Conservation (phyloP, 2,797 vertebrate genomes). For the Setipinna tenuifilis region DNA sequence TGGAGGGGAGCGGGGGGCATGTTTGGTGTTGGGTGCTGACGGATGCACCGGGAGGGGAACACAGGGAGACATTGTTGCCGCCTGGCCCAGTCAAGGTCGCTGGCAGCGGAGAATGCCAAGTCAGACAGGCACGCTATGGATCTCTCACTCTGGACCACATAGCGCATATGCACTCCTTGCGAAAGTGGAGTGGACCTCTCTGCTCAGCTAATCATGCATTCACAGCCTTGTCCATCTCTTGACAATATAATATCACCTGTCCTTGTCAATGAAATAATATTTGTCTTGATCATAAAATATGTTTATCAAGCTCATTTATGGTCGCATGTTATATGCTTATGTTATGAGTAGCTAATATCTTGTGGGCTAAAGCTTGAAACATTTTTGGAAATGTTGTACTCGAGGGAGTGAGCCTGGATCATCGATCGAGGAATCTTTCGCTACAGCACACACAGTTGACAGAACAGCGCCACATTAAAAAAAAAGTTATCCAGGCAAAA, state of each 20-base stretch:
- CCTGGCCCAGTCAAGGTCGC: slow-evolving; percentile 79
- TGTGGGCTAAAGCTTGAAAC: not conserved
- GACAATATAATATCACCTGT: not conserved
- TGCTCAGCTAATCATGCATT: not conserved
- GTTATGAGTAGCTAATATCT: not conserved
- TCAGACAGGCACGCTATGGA: slow-evolving; percentile 69
- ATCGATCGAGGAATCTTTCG: not conserved
- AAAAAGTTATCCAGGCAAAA: not conserved
- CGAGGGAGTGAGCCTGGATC: not conserved
- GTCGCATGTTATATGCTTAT: not conserved
- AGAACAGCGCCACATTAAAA: not conserved
- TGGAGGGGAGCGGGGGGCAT: slow-evolving; percentile 40
- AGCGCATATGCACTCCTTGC: slow-evolving; percentile 43
- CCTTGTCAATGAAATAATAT: not conserved
- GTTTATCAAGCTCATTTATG: not conserved
- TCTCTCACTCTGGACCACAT: slow-evolving; percentile 56
- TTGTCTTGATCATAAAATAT: not conserved
- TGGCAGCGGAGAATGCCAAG: slow-evolving; percentile 69
- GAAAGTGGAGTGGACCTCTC: not conserved
- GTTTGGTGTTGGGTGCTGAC: slow-evolving; percentile 66
- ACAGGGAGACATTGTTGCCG: slow-evolving; percentile 81
- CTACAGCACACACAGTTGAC: not conserved
- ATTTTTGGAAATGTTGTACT: slow-evolving; percentile 11
- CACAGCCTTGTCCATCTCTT: not conserved
- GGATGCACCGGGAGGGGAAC: slow-evolving; percentile 72